These are phyloP conservation scores for Stenoptilia bipunctidactyla DNA, from an alignment of 2,888 invertebrate genomes.

Conservation along the genomic window DNA sequence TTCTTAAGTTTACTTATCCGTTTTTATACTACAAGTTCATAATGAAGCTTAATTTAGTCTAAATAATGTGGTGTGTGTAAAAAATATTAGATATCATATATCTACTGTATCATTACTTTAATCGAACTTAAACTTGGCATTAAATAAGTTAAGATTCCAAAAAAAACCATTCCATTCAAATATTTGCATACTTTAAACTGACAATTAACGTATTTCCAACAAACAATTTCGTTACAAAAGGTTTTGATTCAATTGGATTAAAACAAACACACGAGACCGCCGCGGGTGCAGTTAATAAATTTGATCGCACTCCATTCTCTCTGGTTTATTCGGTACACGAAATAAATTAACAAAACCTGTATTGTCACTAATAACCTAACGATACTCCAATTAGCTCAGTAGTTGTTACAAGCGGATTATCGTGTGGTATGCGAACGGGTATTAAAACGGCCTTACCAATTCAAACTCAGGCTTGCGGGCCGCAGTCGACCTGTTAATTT, in stretches of 20 bases:
- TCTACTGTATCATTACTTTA: too few species aligned
- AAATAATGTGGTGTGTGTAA: too few species aligned
- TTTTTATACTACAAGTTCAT: too few species aligned
- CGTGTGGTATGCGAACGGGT: constrained; percentile 35
- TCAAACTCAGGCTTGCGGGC: constrained; percentile 34
- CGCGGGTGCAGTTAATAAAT: background rate
- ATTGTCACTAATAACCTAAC: constrained; percentile 20
- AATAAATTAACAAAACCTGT: background rate
- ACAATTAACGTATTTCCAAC: too few species aligned
- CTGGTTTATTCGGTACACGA: background rate
- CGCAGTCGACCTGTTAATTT: constrained; percentile 55
- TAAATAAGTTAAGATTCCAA: too few species aligned
- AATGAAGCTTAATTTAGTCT: too few species aligned
- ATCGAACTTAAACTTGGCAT: too few species aligned
- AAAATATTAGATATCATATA: too few species aligned
- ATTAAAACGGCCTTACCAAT: constrained; percentile 37
- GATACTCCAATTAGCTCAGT: constrained; percentile 51
- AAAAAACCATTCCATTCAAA: too few species aligned
- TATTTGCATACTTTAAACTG: too few species aligned
- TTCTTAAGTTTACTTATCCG: too few species aligned
- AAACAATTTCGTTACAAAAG: too few species aligned
- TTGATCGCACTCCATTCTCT: background rate
- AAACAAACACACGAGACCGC: background rate
- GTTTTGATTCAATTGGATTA: background rate
- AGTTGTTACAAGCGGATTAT: constrained; percentile 50